Conservation (phyloP, 2,888 invertebrate genomes). For the Heteromurus nitidus region DNA sequence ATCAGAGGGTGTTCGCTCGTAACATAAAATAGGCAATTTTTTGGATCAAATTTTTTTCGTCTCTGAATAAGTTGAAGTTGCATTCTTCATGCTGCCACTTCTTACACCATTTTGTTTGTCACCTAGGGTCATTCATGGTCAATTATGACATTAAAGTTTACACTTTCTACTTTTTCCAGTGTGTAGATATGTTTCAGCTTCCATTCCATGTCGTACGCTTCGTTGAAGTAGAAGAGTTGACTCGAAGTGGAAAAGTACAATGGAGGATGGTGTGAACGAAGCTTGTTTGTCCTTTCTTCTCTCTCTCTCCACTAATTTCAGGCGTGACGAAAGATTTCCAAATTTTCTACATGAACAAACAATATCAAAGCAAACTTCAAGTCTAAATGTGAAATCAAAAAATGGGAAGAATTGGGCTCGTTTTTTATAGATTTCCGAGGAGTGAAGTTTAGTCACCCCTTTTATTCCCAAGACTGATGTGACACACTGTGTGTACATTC, state of each 20-base stretch:
- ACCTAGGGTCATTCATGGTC: slow-evolving; percentile 63
- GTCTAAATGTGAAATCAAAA: slow-evolving; percentile 59
- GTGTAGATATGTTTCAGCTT: no score
- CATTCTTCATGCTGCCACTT: neutral
- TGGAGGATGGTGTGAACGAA: neutral
- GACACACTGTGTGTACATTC: no score
- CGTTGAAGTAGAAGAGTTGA: slow-evolving; percentile 47
- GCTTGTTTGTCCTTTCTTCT: slow-evolving; percentile 12
- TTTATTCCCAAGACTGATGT: slow-evolving; percentile 56
- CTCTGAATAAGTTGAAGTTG: slow-evolving; percentile 4
- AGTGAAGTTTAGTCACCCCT: slow-evolving; percentile 43
- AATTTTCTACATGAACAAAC: slow-evolving; percentile 72
- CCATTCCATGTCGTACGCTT: no score
- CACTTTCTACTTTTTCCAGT: slow-evolving; percentile 33
- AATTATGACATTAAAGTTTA: slow-evolving; percentile 59
- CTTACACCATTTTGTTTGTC: slow-evolving; percentile 26
- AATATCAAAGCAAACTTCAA: slow-evolving; percentile 70
- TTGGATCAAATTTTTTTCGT: slow-evolving; percentile 2
- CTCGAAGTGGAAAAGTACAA: slow-evolving; percentile 8
- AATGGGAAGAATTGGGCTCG: slow-evolving; percentile 1
- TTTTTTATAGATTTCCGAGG: slow-evolving; percentile 40
- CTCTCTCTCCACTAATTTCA: slow-evolving; percentile 59
- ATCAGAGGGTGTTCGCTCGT: no score
- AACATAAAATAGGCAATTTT: slow-evolving; percentile 27
- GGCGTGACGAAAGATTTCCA: slow-evolving; percentile 66